These are phyloP conservation scores for Mercenaria mercenaria DNA, from an alignment of 1,140 invertebrate genomes.

Conservation along the genomic window DNA sequence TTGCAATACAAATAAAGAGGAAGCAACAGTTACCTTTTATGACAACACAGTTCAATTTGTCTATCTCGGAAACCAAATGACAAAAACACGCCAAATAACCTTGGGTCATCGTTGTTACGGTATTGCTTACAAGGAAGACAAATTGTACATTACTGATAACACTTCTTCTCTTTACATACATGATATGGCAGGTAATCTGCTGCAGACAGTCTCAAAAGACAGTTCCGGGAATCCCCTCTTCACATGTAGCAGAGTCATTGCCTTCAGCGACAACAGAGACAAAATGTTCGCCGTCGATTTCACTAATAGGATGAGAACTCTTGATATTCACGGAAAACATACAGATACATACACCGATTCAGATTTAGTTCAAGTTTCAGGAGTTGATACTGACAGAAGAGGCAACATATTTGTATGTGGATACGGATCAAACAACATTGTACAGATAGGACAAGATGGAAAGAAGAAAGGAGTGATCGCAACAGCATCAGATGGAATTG, in stretches of 20 bases:
- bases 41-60: not conserved
- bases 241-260: not conserved
- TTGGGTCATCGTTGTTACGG: constrained; percentile 12
- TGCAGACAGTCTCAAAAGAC: not conserved
- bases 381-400: not conserved
- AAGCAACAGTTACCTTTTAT: not conserved
- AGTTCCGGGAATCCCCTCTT: not conserved
- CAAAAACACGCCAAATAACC: not conserved
- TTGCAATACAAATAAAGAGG: not conserved
- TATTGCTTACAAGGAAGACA: not conserved
- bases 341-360: not conserved
- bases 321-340: not conserved
- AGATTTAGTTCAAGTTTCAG: not conserved
- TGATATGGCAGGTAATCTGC: constrained; percentile 2
- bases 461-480: not conserved
- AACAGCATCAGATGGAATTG: not conserved
- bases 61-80: not conserved
- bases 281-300: not conserved
- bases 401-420: constrained; percentile 33
- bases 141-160: constrained; percentile 8
- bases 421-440: not conserved
- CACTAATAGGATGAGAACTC: not conserved
- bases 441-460: constrained; percentile 27
- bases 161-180: not conserved
- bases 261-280: not conserved